Base-by-base conservation (phyloP, 2,888 invertebrate species). In the Archips crataeganus region DNA sequence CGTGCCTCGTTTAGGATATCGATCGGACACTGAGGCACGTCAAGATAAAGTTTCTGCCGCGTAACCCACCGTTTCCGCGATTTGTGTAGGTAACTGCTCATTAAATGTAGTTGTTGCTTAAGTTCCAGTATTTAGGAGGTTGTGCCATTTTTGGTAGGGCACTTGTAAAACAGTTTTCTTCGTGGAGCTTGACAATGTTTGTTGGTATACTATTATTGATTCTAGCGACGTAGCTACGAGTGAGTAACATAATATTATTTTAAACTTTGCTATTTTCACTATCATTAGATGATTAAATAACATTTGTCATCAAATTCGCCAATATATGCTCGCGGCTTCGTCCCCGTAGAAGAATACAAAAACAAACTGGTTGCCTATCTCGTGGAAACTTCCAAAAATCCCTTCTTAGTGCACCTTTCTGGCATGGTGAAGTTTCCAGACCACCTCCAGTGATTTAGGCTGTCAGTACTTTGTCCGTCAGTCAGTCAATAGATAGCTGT, bases 1-100 rank as follows among this genome's bases (percentile, higher is more conserved):
- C 80, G 80, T 80, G 79, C 83, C 78, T 78, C 76, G 82, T 79
- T 77, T 75, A 74, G 80, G 75, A 71, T 80, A 82, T 81, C 77
- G 80, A 81, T 81, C 73, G 62, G 64, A 76, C 74, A 74, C 74
- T 77, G 76, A 76, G 70, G 62, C 66, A 64, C 69, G 64, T 23
- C 64, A 64, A 71, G 74, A 76, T 75, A 74, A 75, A 77, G 70
- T 75, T 77, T 63, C 54, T 74, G 71, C 74, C 60, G 23, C 42
- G 64, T 63, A 65, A 65, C 32, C 13, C 34, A 36, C 64, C 49
- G 69, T 65, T 74, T 74, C 60, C 60, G 51, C 15, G 60, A 61
- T 65, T 45, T 65, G 54, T 42, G 65, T 57, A 67, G 9, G 9
- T 0, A 45, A 47, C 72, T 54, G 69, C 15, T 69, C 13, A 10